These are phyloP conservation scores for Drosophila picticornis DNA, from an alignment of 2,888 invertebrate species.

Conservation along the genomic window DNA sequence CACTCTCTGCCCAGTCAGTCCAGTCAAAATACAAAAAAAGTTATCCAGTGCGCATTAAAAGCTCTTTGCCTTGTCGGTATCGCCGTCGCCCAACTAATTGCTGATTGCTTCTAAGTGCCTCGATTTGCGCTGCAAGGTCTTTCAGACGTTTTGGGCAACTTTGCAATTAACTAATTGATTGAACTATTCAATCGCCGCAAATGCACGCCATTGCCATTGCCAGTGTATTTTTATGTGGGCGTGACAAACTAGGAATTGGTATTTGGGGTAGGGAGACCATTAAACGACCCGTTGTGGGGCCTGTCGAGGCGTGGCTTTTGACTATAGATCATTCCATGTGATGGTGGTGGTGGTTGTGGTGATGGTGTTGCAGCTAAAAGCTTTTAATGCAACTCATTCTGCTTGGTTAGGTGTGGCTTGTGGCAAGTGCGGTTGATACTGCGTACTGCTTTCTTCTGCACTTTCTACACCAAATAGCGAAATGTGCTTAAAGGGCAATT, in stretches of 20 bases:
- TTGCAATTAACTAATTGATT: conserved; percentile 78
- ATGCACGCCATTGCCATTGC: conserved; percentile 51
- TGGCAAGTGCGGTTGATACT: neutral
- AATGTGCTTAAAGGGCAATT: conserved; percentile 50
- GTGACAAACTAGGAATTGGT: conserved; percentile 51
- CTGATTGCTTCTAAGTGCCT: conserved; percentile 71
- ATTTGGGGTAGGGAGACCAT: conserved; percentile 47
- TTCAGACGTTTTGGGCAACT: conserved; percentile 51
- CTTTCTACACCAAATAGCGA: conserved; percentile 30
- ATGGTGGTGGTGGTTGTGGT: conserved; percentile 11
- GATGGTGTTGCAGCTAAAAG: conserved; percentile 49
- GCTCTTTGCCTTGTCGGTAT: conserved; percentile 52
- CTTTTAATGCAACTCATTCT: conserved; percentile 65
- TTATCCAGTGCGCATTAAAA: conserved; percentile 49
- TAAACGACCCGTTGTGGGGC: conserved; percentile 35
- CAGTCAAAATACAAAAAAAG: conserved; percentile 25
- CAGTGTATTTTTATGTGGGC: conserved; percentile 42
- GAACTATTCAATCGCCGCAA: conserved; percentile 76
- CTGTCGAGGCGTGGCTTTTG: conserved; percentile 33
- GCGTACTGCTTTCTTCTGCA: neutral
- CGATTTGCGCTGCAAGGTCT: conserved; percentile 64
- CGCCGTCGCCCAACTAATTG: conserved; percentile 61
- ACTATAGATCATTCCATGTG: conserved; percentile 50
- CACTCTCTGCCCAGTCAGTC: conserved; percentile 1
- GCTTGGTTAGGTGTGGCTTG: conserved; percentile 27